Evolutionary conservation across 2,113 vertebrate genomes (phyloP).

Genomic region (Paedocypris sp.): DNA sequence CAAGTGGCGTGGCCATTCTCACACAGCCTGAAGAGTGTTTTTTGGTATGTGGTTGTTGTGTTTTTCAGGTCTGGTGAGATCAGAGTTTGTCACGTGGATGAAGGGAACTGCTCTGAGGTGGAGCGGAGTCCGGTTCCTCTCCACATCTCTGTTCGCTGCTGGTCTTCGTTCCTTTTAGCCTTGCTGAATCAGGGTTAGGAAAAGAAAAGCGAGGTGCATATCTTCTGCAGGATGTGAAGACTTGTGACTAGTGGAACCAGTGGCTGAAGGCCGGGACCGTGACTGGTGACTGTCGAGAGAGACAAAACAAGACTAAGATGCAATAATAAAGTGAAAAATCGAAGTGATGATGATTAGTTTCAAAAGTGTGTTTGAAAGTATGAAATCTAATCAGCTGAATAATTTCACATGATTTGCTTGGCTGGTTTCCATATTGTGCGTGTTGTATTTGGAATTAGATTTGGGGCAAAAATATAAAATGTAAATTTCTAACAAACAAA

Average conservation of each 20-base stretch:
- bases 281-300: constrained; percentile 50
- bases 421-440: too few species aligned
- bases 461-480: too few species aligned
- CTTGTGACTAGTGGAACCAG: constrained; percentile 39
- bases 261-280: constrained; percentile 39
- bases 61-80: constrained; percentile 18
- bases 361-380: too few species aligned
- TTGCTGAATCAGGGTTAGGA: constrained; percentile 44
- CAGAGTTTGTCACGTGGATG: constrained; percentile 22
- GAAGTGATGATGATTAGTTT: too few species aligned
- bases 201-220: constrained; percentile 34
- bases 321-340: too few species aligned
- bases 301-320: neutral
- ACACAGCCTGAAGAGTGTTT: constrained; percentile 6
- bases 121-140: constrained; percentile 12
- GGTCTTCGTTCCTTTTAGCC: neutral
- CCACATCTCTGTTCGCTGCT: neutral
- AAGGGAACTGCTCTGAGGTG: constrained; percentile 17
- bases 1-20: neutral
- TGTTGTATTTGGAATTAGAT: too few species aligned
- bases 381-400: too few species aligned
- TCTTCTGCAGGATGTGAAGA: constrained; percentile 39
- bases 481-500: too few species aligned
- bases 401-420: too few species aligned
- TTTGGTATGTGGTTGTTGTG: constrained; percentile 13